These are phyloP conservation scores for Gallinago nigripennis DNA, from an alignment of 2,797 vertebrate species.

Conservation along the genomic window DNA sequence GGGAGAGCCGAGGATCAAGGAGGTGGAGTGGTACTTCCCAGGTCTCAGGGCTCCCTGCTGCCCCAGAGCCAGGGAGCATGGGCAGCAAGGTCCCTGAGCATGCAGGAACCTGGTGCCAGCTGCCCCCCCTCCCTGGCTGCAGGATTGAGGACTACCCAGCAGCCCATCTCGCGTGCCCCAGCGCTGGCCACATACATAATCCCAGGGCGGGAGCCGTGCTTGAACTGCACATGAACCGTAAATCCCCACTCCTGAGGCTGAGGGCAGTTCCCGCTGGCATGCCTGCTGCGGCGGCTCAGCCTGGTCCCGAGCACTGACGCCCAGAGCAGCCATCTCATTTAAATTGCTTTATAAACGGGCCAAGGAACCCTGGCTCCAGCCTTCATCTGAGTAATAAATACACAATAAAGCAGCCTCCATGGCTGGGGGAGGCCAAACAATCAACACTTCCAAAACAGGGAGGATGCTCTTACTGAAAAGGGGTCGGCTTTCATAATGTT, in stretches of 20 bases:
- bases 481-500: constrained; percentile 58
- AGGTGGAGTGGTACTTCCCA: rapidly evolving
- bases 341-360: constrained; percentile 61
- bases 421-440: constrained; percentile 61
- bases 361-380: constrained; percentile 57
- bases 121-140: background rate
- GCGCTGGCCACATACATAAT: background rate
- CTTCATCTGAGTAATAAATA: constrained; percentile 64
- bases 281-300: constrained; percentile 22
- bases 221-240: constrained; percentile 61
- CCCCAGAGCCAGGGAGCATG: rapidly evolving
- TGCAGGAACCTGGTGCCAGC: background rate
- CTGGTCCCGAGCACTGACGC: background rate
- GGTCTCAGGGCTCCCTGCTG: background rate
- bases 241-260: constrained; percentile 4
- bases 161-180: background rate
- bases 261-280: constrained; percentile 35
- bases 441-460: constrained; percentile 70
- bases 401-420: constrained; percentile 63
- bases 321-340: constrained; percentile 29
- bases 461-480: constrained; percentile 62
- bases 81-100: background rate
- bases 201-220: constrained; percentile 9
- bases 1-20: background rate
- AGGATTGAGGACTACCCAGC: background rate